A percentile compares a stretch with the other conserved stretches of the same genome.
phyloP scores from a whole-genome alignment of 2,113 vertebrate genomes.

The Mustela lutreola region DNA sequence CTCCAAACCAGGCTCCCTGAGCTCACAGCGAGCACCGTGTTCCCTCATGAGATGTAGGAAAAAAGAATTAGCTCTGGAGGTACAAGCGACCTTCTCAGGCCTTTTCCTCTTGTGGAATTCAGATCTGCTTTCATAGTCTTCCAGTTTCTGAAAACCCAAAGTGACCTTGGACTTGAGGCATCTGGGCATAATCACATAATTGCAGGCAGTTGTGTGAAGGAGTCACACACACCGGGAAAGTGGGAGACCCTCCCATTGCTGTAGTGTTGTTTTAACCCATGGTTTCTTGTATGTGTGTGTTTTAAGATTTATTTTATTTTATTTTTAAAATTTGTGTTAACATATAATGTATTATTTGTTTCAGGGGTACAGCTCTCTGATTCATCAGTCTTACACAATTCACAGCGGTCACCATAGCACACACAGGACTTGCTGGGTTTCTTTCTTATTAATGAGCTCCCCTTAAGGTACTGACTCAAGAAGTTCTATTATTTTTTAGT shows the following conservation, averaged over 20 bases:
- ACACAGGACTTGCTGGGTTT: conserved; percentile 66
- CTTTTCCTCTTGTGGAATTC: not conserved
- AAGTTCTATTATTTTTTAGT: conserved; percentile 82
- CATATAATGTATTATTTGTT: no score
- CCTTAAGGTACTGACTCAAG: conserved; percentile 75
- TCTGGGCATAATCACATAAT: not conserved
- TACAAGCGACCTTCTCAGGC: not conserved
- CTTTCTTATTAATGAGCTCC: conserved; percentile 83
- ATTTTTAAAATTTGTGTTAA: no score
- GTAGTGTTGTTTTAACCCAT: not conserved
- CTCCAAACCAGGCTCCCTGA: not conserved
- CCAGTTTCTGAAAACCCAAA: not conserved
- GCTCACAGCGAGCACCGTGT: not conserved
- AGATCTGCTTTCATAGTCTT: not conserved
- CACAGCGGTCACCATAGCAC: not conserved
- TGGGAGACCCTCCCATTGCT: not conserved
- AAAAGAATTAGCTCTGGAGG: conserved; percentile 3
- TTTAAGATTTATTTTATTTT: conserved; percentile 11
- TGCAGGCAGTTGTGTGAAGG: not conserved
- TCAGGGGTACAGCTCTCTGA: no score
- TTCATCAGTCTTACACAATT: no score
- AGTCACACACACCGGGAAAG: not conserved
- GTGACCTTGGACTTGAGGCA: not conserved
- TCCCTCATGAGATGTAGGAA: conserved; percentile 40
- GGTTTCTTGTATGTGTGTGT: conserved; percentile 27